A percentile compares a stretch with the other conserved stretches of the same genome.
phyloP scores from a whole-genome alignment of 2,888 invertebrate genomes.

The Meghimatium bilineatum region DNA sequence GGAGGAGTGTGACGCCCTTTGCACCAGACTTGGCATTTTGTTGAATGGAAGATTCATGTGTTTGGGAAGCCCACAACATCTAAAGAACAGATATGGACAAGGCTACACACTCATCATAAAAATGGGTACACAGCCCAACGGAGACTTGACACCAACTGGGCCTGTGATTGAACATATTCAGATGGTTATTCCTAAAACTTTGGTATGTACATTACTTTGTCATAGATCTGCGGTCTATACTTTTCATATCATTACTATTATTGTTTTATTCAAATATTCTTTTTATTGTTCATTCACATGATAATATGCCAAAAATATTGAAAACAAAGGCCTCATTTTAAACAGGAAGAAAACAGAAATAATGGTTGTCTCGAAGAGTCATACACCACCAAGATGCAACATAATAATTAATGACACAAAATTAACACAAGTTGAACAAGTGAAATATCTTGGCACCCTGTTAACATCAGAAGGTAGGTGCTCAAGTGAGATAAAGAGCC shows the following conservation, averaged over 20 bases:
- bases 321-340: no score
- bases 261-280: background rate
- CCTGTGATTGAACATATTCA: slow-evolving; percentile 69
- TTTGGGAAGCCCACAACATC: slow-evolving; percentile 84
- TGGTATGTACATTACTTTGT: slow-evolving; percentile 1
- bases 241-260: background rate
- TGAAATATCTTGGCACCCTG: no score
- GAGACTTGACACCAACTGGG: slow-evolving; percentile 47
- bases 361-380: no score
- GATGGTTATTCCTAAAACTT: slow-evolving; percentile 14
- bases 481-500: no score
- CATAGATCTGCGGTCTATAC: background rate
- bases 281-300: background rate
- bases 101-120: slow-evolving; percentile 82
- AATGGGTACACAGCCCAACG: slow-evolving; percentile 34
- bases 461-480: no score
- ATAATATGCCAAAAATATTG: no score
- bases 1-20: slow-evolving; percentile 91
- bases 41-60: slow-evolving; percentile 84
- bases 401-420: no score
- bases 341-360: no score
- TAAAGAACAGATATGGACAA: slow-evolving; percentile 84
- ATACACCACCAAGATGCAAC: no score
- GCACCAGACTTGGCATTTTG: slow-evolving; percentile 87
- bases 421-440: no score